These are phyloP conservation scores for Suillia variegata DNA, from an alignment of 2,888 invertebrate genomes.

Conservation along the genomic window DNA sequence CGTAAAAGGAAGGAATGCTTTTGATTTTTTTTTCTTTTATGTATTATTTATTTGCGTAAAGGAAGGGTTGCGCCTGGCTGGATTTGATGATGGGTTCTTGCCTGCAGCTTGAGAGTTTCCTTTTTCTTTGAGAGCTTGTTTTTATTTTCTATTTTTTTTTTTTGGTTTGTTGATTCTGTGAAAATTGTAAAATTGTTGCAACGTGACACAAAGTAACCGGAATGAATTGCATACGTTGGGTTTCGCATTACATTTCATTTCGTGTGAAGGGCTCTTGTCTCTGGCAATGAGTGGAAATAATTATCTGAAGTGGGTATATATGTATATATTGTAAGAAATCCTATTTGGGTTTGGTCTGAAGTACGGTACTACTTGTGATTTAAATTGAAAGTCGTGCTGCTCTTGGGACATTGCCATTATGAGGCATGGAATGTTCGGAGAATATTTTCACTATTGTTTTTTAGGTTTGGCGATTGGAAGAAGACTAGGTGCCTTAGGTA, in stretches of 20 bases:
- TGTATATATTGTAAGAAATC: no score
- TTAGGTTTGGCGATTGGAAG: no score
- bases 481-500: no score
- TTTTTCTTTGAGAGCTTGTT: no score
- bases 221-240: constrained; percentile 10
- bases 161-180: constrained; percentile 16
- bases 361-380: no score
- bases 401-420: no score
- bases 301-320: constrained; percentile 9
- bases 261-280: constrained; percentile 2
- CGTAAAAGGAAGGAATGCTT: constrained; percentile 5
- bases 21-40: background rate
- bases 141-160: constrained; percentile 20
- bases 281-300: constrained; percentile 13
- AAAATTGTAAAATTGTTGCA: constrained; percentile 19
- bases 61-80: no score
- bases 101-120: constrained; percentile 9
- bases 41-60: background rate
- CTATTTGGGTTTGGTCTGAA: no score
- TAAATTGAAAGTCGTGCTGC: no score
- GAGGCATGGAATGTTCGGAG: no score
- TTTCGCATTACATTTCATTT: constrained; percentile 21
- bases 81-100: no score
- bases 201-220: constrained; percentile 12
- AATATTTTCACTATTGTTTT: no score